Evolutionary conservation across 2,888 invertebrate genomes (phyloP), one percentile per base, ranked within the genome.

Genomic region (Polydrusus cervinus): DNA sequence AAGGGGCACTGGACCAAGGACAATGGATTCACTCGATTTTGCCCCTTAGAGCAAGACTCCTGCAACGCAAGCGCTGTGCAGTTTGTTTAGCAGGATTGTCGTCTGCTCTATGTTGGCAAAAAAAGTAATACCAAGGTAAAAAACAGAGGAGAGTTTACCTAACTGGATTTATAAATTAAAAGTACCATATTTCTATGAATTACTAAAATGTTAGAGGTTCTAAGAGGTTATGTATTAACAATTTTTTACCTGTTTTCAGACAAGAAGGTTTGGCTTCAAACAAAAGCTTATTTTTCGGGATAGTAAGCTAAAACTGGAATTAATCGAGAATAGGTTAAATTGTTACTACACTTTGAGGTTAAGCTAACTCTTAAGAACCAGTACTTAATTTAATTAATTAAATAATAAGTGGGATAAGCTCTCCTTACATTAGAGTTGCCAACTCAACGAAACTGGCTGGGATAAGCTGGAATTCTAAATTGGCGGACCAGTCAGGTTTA

Each of bases 1-100:
- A 49, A 43, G 57, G 38, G 65, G 65, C 45, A 65, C 43, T 49
- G 34, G 70, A 55, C 43, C 67, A 77, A 74, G 78, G 78, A 77
- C 78, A 78, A 75, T 71, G 72, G 55, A 77, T 65, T 65, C 69
- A 74, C 40, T 40, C 67, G 71, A 77, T 66, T 74, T 77, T 77
- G 71, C 30, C 18, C 76, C 74, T 74, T 77, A 65, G 14, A 55
- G 47, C 62, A 16, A 13, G 16, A 34, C 14, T 20, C 34, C 60
- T 30, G 55, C 74, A 49, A 74, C 53, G 55, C 18, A 43, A 55
- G 34, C 69, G 74, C 74, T 34, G 74, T 45, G 61, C 67, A 38
- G 38, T 34, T 69, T 16, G 43, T 43, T 68, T 38, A 43, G 30
- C 45, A 16, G 60, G 16, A 70, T 70, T 70, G 70, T 53, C 73